These are phyloP conservation scores for Agrochola macilenta DNA, from an alignment of 2,888 invertebrate species.

Conservation along the genomic window DNA sequence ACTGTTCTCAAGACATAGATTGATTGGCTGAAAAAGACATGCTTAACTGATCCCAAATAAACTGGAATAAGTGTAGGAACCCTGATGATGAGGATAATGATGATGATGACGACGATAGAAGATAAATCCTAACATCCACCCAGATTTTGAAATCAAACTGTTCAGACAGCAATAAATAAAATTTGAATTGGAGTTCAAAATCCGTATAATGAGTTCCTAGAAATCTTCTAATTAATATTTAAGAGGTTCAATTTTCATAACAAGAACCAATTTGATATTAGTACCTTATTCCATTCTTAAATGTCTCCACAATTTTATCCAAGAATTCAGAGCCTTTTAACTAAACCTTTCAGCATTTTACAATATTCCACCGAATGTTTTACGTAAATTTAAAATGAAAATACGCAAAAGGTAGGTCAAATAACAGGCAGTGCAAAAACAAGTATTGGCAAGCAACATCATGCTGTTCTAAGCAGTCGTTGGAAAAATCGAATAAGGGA, in stretches of 20 bases:
- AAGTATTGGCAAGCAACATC: slow-evolving; percentile 54
- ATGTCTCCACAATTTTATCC: not conserved
- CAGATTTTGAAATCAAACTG: not conserved
- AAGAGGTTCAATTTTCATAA: not conserved
- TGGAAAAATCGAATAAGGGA: slow-evolving; percentile 58
- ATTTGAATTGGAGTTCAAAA: not conserved
- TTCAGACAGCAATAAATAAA: not conserved
- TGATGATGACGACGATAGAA: not conserved
- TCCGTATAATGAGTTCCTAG: not conserved
- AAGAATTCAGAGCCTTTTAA: not conserved
- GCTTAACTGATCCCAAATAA: not conserved
- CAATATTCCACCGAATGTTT: not conserved
- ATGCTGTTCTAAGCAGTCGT: slow-evolving; percentile 41
- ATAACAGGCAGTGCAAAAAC: slow-evolving; percentile 49
- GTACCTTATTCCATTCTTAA: not conserved
- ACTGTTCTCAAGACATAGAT: too few species aligned
- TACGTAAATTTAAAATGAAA: slow-evolving; percentile 30
- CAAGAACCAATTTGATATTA: not conserved
- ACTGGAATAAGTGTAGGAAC: too few species aligned
- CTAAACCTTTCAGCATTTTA: not conserved
- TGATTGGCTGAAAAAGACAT: too few species aligned
- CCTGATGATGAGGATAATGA: too few species aligned
- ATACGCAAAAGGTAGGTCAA: slow-evolving; percentile 50
- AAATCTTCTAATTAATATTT: not conserved
- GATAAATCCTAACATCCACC: not conserved